phyloP scores from a whole-genome alignment of 1,140 invertebrate species.

The Halictus rubicundus region DNA sequence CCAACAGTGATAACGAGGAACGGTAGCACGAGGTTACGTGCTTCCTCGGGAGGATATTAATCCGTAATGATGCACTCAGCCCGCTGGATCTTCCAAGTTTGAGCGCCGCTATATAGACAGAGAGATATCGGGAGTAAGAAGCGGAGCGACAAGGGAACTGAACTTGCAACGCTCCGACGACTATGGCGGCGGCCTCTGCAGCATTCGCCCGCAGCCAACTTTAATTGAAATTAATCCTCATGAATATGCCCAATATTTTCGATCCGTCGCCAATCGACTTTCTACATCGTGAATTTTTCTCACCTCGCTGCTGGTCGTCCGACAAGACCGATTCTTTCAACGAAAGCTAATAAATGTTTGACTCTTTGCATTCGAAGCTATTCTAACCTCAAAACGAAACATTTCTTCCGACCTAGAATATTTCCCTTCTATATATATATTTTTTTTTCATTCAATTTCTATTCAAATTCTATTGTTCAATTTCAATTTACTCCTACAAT shows the following conservation, averaged over 20 bases:
- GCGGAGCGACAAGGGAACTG: conserved; percentile 33
- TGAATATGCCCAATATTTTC: conserved; percentile 25
- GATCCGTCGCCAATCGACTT: background rate
- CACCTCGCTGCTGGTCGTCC: too few species aligned
- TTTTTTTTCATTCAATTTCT: too few species aligned
- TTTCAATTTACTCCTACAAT: too few species aligned
- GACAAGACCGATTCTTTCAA: too few species aligned
- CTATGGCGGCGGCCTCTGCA: conserved; percentile 7
- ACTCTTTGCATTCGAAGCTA: too few species aligned
- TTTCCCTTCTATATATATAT: too few species aligned
- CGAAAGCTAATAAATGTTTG: too few species aligned
- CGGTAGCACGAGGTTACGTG: conserved; percentile 57
- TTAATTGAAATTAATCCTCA: conserved; percentile 43
- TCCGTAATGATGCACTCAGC: conserved; percentile 64
- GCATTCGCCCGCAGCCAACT: conserved; percentile 3
- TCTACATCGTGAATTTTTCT: background rate
- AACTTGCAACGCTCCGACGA: conserved; percentile 27
- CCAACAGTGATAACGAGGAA: conserved; percentile 63
- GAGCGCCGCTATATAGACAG: conserved; percentile 37
- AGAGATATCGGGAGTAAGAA: conserved; percentile 27
- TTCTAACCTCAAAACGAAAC: too few species aligned
- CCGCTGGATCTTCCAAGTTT: conserved; percentile 56
- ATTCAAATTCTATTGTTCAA: too few species aligned
- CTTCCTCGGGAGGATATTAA: conserved; percentile 63
- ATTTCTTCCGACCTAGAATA: too few species aligned